phyloP scores from a whole-genome alignment of 2,797 vertebrate species.

The Apogon talboti region DNA sequence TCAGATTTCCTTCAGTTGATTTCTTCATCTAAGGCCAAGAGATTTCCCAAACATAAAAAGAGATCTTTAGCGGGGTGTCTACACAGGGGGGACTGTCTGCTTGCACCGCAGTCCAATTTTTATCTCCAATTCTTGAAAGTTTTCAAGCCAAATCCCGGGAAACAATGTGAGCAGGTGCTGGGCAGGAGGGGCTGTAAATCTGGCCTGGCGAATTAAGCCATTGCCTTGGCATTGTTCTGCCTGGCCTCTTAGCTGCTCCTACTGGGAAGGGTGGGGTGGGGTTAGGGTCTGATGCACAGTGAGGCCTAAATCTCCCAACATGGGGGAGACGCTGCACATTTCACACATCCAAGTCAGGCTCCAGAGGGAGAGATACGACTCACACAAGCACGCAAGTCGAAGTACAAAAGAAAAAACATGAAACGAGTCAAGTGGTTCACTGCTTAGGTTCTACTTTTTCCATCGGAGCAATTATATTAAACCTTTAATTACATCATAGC shows the following conservation, averaged over 20 bases:
- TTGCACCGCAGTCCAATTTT: slow-evolving; percentile 48
- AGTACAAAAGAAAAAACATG: slow-evolving; percentile 3
- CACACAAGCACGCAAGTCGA: slow-evolving; percentile 15
- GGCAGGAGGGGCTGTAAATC: slow-evolving; percentile 79
- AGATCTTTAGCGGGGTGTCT: slow-evolving; percentile 26
- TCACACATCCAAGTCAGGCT: slow-evolving; percentile 44
- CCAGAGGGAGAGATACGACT: neutral
- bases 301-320: slow-evolving; percentile 60
- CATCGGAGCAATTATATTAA: neutral
- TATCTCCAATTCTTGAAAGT: slow-evolving; percentile 63
- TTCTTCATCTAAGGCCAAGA: slow-evolving; percentile 65
- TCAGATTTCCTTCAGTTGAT: slow-evolving; percentile 58
- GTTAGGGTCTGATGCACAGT: slow-evolving; percentile 33
- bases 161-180: slow-evolving; percentile 81
- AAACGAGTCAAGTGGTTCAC: neutral
- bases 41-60: slow-evolving; percentile 62
- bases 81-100: slow-evolving; percentile 27
- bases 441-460: neutral
- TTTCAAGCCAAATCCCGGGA: slow-evolving; percentile 67
- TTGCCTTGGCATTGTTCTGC: slow-evolving; percentile 77
- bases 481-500: neutral
- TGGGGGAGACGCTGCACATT: slow-evolving; percentile 54
- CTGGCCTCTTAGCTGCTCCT: slow-evolving; percentile 68
- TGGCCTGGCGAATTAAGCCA: slow-evolving; percentile 76
- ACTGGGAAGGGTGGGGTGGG: slow-evolving; percentile 49